Evolutionary conservation across 2,888 invertebrate genomes (phyloP), one percentile per base, ranked within the genome.

Genomic region (Rosalia funebris): DNA sequence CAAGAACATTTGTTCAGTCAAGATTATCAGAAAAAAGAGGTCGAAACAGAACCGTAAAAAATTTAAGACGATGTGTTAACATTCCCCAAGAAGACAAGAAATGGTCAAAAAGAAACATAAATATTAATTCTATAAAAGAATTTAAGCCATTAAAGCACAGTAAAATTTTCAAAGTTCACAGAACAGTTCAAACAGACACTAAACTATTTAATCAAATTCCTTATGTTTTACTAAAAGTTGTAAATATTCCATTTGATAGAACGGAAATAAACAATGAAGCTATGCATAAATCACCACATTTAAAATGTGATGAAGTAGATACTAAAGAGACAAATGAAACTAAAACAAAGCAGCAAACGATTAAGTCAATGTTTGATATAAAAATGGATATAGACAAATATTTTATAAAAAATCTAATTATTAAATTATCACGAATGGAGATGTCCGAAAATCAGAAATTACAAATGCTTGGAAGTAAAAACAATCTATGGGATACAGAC

Each of bases 151-250:
- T 50, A 25, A 50, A 31, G 15, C 15, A 25, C n/a, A 14, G 15
- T 31, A 11, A 17, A 39, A 10, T 15, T 15, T 31, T 25, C n/a
- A 31, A 14, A n/a, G 12, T 14, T 7, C 9, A 31, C 12, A 7
- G 15, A 0, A 36, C 14, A 10, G 25, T 50, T 41, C 37, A 31
- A 17, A 39, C 4, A 2, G 50, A 50, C 25, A 15, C 25, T 7
- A 50, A 50, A 25, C 25, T 50, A 10, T 39, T 25, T 1, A 50
- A 50, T 16, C 39, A 50, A 39, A 50, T 50, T 36, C 37, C 50
- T 17, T 50, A 39, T 11, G 50, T 50, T 15, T 25, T 50, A 10
- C 7, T 50, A 25, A 41, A 50, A 2, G n/a, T 9, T 1, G 14
- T n/a, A 12, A 25, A 50, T 36, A 15, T 50, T n/a, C n/a, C n/a